Base-by-base conservation (phyloP, 2,797 vertebrate species). In the Artibeus lituratus region DNA sequence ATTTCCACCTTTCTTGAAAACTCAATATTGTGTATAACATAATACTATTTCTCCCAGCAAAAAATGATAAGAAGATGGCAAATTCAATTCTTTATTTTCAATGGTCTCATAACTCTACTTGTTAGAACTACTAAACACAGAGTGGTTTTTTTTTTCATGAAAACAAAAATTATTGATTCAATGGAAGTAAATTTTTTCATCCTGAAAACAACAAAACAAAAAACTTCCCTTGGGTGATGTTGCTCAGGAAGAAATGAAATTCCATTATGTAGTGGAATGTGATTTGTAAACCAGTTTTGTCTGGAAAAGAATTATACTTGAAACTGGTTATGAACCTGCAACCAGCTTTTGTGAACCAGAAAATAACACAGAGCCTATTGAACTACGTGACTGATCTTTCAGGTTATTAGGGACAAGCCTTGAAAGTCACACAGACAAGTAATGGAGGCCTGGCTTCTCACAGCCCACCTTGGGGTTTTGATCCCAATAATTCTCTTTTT, bases 241-340 rank as follows among this genome's bases (percentile, higher is more conserved):
- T 94, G 86, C 70, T 94, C 92, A 87, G 53, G 78, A 97, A 97
- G 94, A 97, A 97, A 96, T 92, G 86, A 91, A 97, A 97, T 97
- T 88, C 76, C 87, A 93, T 96, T 98, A 96, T 78, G 91, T 93
- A 91, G 91, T 62, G 73, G 85, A 96, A 81, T 93, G 72, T 81
- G 67, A 94, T 95, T 96, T 96, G 96, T 84, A 97, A 95, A 82
- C 42, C 59, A 84, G 87, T 87, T 95, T 97, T 89, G 70, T 95
- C 96, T 96, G 82, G 32, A 96, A 95, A 94, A 97, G 86, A 97
- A 95, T 96, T 96, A 95, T 84, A 81, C 73, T 82, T 91, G 82
- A 96, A 93, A 94, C 47, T 0, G 3, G 55, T 57, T 92, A 55
- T 89, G 82, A 96, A 93, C 70, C 83, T 51, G 59, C 95, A 96